Base-by-base conservation (phyloP, 2,888 invertebrate genomes). In the Drosophila villosipedis region DNA sequence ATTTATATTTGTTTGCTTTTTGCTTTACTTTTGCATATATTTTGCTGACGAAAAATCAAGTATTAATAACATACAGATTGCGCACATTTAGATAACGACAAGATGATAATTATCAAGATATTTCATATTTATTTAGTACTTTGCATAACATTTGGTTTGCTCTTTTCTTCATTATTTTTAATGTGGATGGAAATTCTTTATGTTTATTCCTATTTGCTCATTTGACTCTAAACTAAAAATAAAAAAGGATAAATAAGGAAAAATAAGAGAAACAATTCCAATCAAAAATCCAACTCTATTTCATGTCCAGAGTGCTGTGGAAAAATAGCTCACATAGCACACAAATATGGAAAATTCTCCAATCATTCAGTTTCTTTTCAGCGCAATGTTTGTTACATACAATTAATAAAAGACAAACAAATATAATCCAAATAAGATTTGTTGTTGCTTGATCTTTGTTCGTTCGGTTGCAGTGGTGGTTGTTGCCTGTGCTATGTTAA, bases 391-490 rank as follows among this genome's bases (percentile, higher is more conserved):
- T 14, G 22, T 25, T 22, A 7, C 16, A 52, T 19, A 52, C 30
- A 52, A n/a, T 6, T 9, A 35, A 50, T 30, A 22, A 9, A 4
- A 35, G 16, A 4, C 16, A 31, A 31, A 25, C 28, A 59, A 35
- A 16, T 60, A 2, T 1, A 52, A 50, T 25, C 16, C 30, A 25
- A 50, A 60, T 30, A n/a, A 57, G 47, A 28, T 39, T 55, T 60
- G n/a, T 65, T 61, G 43, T 71, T 61, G 52, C 39, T 58, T 67
- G 66, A 76, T 67, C 39, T 49, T 70, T 66, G 73, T 68, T 76
- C 84, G 84, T 74, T 89, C 85, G 85, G 85, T 73, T 85, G 85
- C 82, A 85, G 85, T 85, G 85, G 89, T 85, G 85, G 85, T 86
- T 79, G 82, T 77, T 80, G 89, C 79, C 89, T 86, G 75, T 82